These are phyloP conservation scores for Dryas iulia DNA, from an alignment of 1,140 invertebrate species.

Conservation along the genomic window DNA sequence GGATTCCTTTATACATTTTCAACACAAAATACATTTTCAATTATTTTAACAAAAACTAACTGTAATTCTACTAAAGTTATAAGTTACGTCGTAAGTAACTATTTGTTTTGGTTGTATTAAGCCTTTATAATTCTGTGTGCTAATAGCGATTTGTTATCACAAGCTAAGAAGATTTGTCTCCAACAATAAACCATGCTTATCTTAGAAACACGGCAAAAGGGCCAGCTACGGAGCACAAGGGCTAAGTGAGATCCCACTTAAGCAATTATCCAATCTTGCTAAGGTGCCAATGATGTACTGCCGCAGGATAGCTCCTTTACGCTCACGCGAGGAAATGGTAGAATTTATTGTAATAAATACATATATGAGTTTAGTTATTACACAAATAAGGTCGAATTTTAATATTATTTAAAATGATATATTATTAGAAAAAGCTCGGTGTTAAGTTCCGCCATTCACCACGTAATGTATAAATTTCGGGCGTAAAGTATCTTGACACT, in stretches of 20 bases:
- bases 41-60: background rate
- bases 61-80: background rate
- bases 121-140: constrained; percentile 28
- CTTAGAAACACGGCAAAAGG: constrained; percentile 33
- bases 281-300: constrained; percentile 29
- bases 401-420: no score
- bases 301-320: constrained; percentile 20
- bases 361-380: no score
- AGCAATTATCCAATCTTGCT: constrained; percentile 32
- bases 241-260: constrained; percentile 38
- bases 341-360: constrained; percentile 9
- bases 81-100: background rate
- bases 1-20: no score
- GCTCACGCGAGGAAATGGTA: no score
- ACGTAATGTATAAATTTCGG: no score
- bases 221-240: constrained; percentile 25
- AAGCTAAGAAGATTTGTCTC: constrained; percentile 34
- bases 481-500: no score
- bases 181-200: constrained; percentile 35
- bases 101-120: background rate
- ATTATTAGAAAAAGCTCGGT: no score
- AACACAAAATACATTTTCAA: no score
- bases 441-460: no score
- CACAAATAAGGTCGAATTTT: no score
- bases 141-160: constrained; percentile 33